phyloP scores from a whole-genome alignment of 2,113 vertebrate species.

The Emydura subglobosa region DNA sequence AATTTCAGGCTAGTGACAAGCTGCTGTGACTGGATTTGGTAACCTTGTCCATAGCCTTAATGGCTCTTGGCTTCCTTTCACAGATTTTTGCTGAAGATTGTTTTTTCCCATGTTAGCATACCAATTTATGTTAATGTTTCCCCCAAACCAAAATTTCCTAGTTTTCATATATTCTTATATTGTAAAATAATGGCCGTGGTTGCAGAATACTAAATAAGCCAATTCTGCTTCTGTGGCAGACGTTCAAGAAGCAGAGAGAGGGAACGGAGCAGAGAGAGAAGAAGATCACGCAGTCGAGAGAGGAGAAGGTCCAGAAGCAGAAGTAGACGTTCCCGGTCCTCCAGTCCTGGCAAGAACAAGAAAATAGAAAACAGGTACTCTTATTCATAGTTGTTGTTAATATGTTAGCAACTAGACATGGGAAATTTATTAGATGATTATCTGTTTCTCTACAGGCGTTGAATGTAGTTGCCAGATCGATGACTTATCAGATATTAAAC shows the following conservation, averaged over 20 bases:
- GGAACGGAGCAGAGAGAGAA: conserved; percentile 84
- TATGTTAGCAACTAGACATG: accelerated
- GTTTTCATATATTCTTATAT: not conserved
- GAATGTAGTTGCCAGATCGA: not conserved
- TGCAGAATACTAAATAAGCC: not conserved
- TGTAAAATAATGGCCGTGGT: not conserved
- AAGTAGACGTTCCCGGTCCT: conserved; percentile 87
- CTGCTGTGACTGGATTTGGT: not conserved
- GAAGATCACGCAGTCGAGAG: conserved; percentile 91
- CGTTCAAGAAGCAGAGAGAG: conserved; percentile 90
- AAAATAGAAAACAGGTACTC: conserved; percentile 89
- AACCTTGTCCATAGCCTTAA: not conserved
- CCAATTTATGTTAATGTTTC: accelerated
- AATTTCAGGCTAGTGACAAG: not conserved
- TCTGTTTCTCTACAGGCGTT: not conserved
- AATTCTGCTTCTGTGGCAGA: conserved; percentile 66
- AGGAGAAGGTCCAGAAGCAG: conserved; percentile 89
- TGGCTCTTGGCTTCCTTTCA: not conserved
- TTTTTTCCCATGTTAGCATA: not conserved
- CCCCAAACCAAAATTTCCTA: not conserved
- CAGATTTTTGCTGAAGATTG: not conserved
- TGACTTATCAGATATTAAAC: not conserved
- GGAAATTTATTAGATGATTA: not conserved
- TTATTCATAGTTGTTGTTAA: not conserved
- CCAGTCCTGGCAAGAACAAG: conserved; percentile 89